Base-by-base conservation (phyloP, 2,888 invertebrate species). In the Physocephala rufipes region DNA sequence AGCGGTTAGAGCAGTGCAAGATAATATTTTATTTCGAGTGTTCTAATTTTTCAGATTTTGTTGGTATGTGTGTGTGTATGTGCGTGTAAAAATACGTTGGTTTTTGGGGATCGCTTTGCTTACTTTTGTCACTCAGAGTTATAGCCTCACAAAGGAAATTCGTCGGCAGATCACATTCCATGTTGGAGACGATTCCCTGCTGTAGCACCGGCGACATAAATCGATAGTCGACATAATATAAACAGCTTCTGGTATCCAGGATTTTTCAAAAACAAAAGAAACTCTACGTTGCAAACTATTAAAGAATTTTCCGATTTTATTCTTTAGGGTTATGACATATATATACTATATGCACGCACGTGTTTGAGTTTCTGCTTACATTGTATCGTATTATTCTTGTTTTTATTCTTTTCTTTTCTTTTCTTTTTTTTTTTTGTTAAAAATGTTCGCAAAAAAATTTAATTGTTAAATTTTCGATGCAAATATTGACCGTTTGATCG, bases 141-240 rank as follows among this genome's bases (percentile, higher is more conserved):
- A 79, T 80, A 76, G 77, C 79, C 67, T 79, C 79, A 74, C 79
- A 79, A 67, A 80, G 69, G 68, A 79, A 73, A 76, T 75, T 76
- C 74, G 79, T 78, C 61, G 79, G 78, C 71, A 79, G 77, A 76
- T 80, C 78, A 74, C 80, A 81, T 79, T 80, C 79, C 81, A 81
- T 81, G 68, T 67, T 73, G 49, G 65, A 61, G 66, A 45, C 71
- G 36, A 68, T 66, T 36, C 53, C 61, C 66, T 70, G 58, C 70
- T 65, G 70, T 51, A 70, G 58, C 65, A 67, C 58, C 43, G 70
- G 66, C 59, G 65, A 58, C 58, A 47, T 12, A n/a, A 71, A 67
- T 59, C 67, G 75, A 74, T 78, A 77, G 74, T 77, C 76, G 74
- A 78, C 78, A 78, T 78, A 77, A 76, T 78, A 77, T 58, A 72